Base-by-base conservation (phyloP, 2,113 vertebrate genomes). In the Melanostigma gelatinosum region DNA sequence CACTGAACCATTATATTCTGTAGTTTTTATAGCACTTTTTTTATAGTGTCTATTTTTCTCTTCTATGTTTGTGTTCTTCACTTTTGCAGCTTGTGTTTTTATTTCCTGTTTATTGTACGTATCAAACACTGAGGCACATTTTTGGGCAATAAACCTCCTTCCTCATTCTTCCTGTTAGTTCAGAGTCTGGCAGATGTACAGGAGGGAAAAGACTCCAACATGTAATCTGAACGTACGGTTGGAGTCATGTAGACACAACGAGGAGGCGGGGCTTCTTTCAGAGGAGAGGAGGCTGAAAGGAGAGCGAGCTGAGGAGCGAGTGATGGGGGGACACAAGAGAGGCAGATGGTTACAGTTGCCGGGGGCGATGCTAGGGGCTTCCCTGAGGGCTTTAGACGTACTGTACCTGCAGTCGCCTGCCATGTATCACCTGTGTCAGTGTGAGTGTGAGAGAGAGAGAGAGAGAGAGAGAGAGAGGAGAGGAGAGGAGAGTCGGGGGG, bases 291-390 rank as follows among this genome's bases (percentile, higher is more conserved):
- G 72, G 72, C 13, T 34, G 42, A 63, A 71, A 60, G n/a, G 16
- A 22, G 64, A 79, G 50, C 61, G 27, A 64, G 62, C 62, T 60
- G 7, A 67, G 57, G 68, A 72, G 65, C 77, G 58, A 80, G 62
- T 70, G 83, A 81, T 58, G 69, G 61, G 75, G 72, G 48, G 38
- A 16, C 52, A 48, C 55, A 55, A 42, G 68, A 52, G 64, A 86
- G 80, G 63, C 71, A 73, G 73, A 67, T 86, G 91, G 87, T 88
- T 86, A 88, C 76, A 60, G 72, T 77, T 84, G 92, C 93, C 87
- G 27, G 72, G 44, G 88, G 90, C 86, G 36, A 90, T 82, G 88
- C 93, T 86, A n/a, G 68, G 67, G 92, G 92, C 86, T 88, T 89
- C 69, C 90, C 86, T 82, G 36, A 12, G 11, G 61, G 61, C 11